Evolutionary conservation across 2,888 invertebrate species (phyloP).

Genomic region (Sepiola atlantica): DNA sequence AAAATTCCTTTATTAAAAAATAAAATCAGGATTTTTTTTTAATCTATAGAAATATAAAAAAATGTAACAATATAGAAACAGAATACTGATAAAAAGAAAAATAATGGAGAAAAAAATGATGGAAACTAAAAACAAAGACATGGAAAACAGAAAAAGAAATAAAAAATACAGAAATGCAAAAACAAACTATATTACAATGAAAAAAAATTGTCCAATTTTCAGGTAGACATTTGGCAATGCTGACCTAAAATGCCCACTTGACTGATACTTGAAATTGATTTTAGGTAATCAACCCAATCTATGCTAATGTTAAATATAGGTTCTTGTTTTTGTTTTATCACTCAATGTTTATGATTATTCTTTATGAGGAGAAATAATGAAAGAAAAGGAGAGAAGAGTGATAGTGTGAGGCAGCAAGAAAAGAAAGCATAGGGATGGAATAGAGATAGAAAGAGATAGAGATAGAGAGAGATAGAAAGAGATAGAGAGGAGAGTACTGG

Average conservation of each 20-base stretch:
- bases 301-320: neutral
- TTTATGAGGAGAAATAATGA: neutral
- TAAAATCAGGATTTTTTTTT: too few species aligned
- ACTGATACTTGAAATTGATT: neutral
- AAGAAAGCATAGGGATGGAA: neutral
- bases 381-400: neutral
- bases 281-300: neutral
- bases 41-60: too few species aligned
- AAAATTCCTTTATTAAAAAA: too few species aligned
- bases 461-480: neutral
- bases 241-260: neutral
- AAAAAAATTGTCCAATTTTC: neutral
- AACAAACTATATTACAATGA: too few species aligned
- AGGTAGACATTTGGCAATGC: neutral
- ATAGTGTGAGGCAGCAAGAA: neutral
- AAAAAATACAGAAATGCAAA: too few species aligned
- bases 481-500: neutral
- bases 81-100: neutral
- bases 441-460: neutral
- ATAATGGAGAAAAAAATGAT: neutral
- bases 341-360: conserved; percentile 8
- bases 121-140: neutral
- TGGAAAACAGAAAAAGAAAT: too few species aligned
- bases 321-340: neutral
- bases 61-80: neutral